These are phyloP conservation scores for Gobio gobio DNA, from an alignment of 2,113 vertebrate species.

Conservation along the genomic window DNA sequence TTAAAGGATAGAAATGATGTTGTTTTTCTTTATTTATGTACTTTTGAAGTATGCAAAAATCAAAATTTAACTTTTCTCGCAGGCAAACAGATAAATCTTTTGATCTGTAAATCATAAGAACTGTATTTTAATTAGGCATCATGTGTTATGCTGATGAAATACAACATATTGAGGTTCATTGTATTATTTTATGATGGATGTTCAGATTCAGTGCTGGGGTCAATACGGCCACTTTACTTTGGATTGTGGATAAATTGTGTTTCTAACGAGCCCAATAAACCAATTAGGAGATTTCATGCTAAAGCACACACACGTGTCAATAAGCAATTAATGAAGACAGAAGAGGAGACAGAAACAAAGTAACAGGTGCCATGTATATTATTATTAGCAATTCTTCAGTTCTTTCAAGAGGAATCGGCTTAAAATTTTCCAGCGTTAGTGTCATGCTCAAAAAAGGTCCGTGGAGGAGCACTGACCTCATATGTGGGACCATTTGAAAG, in stretches of 20 bases:
- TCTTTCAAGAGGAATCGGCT: neutral
- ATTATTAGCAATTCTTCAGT: neutral
- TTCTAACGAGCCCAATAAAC: slow-evolving; percentile 24
- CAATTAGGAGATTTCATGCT: slow-evolving; percentile 22
- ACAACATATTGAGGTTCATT: neutral
- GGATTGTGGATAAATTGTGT: slow-evolving; percentile 2
- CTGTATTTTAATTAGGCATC: neutral
- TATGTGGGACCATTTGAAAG: too few species aligned
- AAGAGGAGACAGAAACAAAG: slow-evolving; percentile 17
- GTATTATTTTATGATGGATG: neutral
- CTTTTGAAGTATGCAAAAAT: slow-evolving; percentile 17
- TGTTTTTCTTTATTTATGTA: slow-evolving; percentile 29
- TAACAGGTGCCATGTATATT: neutral
- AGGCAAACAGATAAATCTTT: slow-evolving; percentile 7
- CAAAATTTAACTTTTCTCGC: neutral
- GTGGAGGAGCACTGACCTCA: too few species aligned
- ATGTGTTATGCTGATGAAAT: neutral
- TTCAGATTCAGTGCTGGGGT: neutral
- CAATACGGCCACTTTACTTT: neutral
- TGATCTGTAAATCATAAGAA: slow-evolving; percentile 24
- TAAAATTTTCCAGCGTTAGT: neutral
- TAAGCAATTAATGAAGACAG: slow-evolving; percentile 31
- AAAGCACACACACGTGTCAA: slow-evolving; percentile 25
- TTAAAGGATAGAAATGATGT: neutral
- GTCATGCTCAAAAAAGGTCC: too few species aligned